Evolutionary conservation across 2,888 invertebrate genomes (phyloP), one percentile per base, ranked within the genome.

Genomic region (Trichogramma dendrolimi): DNA sequence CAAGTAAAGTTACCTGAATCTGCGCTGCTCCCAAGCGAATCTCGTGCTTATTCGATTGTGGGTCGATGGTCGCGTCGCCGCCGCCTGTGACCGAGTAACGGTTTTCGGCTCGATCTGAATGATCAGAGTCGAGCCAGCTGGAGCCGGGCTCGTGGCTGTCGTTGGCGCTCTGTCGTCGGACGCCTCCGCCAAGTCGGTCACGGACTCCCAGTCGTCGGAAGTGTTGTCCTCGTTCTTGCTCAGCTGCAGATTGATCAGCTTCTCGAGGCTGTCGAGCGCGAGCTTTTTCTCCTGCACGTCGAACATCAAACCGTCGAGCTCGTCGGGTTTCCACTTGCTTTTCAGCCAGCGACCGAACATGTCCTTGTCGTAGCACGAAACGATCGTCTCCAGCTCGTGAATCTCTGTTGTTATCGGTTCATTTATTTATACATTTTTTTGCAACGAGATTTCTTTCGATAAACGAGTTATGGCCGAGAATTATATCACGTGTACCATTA

Each of bases 301-400:
- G 48, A 62, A 68, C 41, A 71, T 62, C 11, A 73, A 66, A 14
- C 65, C 70, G 40, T 74, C 70, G 5, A 75, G 62, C 27, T 69
- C 62, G 44, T 75, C 73, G 0, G 67, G 64, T 53, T 73, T 74
- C 57, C 69, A 70, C 6, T 72, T 73, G 14, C 69, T 67, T 52
- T 73, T 73, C 50, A 74, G 73, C 80, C 80, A 80, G 44, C 72
- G 70, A 14, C 67, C 67, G 51, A 72, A 71, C 62, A 79, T 67
- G 6, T 72, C 65, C 63, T 74, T 75, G 61, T 79, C 79, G 55
- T 75, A 72, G 6, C 70, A 68, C 27, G 74, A 70, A n/a, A 78
- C 68, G 8, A 73, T 67, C 6, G 70, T 70, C 66, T 69, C 69
- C 11, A 67, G 58, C 50, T 62, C 64, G 47, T 49, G 46, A 10